phyloP scores from a whole-genome alignment of 1,140 invertebrate genomes.

The Piezodorus guildinii region DNA sequence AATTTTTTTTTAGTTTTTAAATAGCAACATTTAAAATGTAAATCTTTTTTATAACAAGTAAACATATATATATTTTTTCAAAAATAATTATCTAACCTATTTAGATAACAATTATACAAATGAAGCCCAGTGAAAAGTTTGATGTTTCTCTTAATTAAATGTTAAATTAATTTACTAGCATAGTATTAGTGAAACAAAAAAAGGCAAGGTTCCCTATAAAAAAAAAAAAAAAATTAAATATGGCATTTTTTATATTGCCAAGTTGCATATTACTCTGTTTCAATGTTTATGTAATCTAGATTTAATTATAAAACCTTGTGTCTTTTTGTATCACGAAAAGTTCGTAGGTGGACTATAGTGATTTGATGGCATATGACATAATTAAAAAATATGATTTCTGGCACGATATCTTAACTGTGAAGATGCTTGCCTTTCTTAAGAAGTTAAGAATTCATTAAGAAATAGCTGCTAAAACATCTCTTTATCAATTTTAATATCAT shows the following conservation, averaged over 20 bases:
- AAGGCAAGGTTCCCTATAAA: background rate
- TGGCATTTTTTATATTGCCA: too few relatives aligned
- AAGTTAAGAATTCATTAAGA: too few relatives aligned
- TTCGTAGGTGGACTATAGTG: background rate
- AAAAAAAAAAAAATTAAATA: background rate
- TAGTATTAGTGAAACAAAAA: constrained; percentile 8
- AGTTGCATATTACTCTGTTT: too few relatives aligned
- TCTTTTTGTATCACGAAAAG: constrained; percentile 7
- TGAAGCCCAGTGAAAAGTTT: background rate
- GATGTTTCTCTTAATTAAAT: constrained; percentile 1
- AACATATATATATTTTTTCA: background rate
- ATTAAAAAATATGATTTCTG: too few relatives aligned
- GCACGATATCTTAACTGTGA: too few relatives aligned
- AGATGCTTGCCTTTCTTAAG: too few relatives aligned
- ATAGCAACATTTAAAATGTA: too few relatives aligned
- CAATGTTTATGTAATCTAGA: too few relatives aligned
- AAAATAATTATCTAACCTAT: background rate
- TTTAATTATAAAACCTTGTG: constrained; percentile 9
- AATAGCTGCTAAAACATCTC: too few relatives aligned
- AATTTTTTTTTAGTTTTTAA: too few relatives aligned
- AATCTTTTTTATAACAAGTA: too few relatives aligned
- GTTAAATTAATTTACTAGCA: constrained; percentile 4
- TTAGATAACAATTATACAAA: constrained; percentile 1
- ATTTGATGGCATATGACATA: background rate
- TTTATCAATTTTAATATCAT: too few relatives aligned